Conservation (phyloP, 2,888 invertebrate species). For the Tetragonula carbonaria region DNA sequence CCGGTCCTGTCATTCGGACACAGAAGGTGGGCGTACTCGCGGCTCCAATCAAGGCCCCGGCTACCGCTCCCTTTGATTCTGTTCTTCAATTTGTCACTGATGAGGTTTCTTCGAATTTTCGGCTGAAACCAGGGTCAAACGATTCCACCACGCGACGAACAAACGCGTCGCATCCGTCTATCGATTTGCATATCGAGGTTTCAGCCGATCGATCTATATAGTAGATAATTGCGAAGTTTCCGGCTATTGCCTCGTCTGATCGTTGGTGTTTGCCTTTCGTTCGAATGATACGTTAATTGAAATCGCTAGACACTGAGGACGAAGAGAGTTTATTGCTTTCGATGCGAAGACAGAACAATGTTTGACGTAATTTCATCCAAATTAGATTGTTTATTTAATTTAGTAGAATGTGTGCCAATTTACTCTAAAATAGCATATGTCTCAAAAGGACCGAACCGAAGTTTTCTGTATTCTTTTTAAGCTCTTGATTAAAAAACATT, state of each 20-base stretch:
- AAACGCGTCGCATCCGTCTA: not conserved
- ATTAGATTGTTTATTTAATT: not conserved
- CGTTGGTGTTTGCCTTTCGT: slow-evolving; percentile 1
- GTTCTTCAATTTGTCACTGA: slow-evolving; percentile 43
- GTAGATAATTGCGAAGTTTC: slow-evolving; percentile 5
- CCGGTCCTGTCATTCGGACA: slow-evolving; percentile 53
- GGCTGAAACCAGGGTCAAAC: not conserved
- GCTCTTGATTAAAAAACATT: not conserved
- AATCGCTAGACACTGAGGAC: not conserved
- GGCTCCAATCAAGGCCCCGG: slow-evolving; percentile 46
- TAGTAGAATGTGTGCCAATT: not conserved
- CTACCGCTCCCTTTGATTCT: slow-evolving; percentile 42
- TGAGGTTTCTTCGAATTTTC: slow-evolving; percentile 22
- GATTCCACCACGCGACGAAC: not conserved
- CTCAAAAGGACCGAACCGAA: not conserved
- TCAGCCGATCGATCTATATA: too few species aligned
- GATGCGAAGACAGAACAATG: not conserved
- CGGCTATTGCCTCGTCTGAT: not conserved
- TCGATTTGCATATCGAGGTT: slow-evolving; percentile 3
- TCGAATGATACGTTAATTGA: slow-evolving; percentile 4
- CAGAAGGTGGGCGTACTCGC: slow-evolving; percentile 54
- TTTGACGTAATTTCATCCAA: not conserved
- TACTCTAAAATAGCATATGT: not conserved
- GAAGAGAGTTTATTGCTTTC: not conserved
- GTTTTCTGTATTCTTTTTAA: not conserved